Conservation (phyloP, 1,140 invertebrate genomes). For the Diploscapter pachys region DNA sequence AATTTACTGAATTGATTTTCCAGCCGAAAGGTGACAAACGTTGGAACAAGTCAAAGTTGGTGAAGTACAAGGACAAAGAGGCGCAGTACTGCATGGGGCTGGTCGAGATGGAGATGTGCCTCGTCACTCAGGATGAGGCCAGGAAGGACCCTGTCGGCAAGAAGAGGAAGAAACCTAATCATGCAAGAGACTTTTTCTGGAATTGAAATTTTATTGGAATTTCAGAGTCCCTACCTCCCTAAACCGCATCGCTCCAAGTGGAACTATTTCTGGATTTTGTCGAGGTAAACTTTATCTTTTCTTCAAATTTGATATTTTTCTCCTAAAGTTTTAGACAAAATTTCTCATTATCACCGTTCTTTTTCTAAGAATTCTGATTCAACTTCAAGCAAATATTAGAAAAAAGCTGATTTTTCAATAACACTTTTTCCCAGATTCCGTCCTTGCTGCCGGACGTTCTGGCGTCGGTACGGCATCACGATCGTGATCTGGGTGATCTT, state of each 20-base stretch:
- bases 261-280: slow-evolving; percentile 64
- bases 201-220: not conserved
- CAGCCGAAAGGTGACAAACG: not conserved
- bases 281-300: slow-evolving; percentile 60
- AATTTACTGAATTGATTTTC: not conserved
- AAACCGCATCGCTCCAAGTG: slow-evolving; percentile 61
- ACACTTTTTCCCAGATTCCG: slow-evolving; percentile 5
- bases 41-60: slow-evolving; percentile 21
- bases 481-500: slow-evolving; percentile 14
- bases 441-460: slow-evolving; percentile 17
- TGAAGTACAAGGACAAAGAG: slow-evolving; percentile 44
- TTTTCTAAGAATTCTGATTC: not conserved
- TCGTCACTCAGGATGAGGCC: slow-evolving; percentile 61
- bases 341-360: slow-evolving; percentile 53
- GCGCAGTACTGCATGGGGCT: slow-evolving; percentile 47
- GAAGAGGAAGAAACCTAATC: slow-evolving; percentile 63
- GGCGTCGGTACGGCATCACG: slow-evolving; percentile 16
- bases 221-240: slow-evolving; percentile 47
- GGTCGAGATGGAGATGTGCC: slow-evolving; percentile 64
- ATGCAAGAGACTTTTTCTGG: slow-evolving; percentile 57
- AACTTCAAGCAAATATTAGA: not conserved
- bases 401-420: not conserved
- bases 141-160: slow-evolving; percentile 60
- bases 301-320: slow-evolving; percentile 62
- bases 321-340: slow-evolving; percentile 62